Evolutionary conservation across 2,113 vertebrate species (phyloP).

Genomic region (Bufo bufo): DNA sequence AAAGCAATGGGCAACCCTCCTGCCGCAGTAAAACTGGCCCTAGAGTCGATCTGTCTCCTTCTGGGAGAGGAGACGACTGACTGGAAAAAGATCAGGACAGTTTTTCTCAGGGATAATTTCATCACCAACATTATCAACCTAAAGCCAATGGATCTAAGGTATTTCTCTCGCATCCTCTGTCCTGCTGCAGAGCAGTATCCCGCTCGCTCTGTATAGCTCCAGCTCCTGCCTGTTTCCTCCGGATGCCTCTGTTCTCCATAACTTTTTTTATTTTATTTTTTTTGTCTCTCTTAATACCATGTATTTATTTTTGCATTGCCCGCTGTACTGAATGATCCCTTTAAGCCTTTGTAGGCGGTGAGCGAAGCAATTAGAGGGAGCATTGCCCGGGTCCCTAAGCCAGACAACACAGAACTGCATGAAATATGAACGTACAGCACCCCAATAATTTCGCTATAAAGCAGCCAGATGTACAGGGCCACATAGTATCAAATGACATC

Average conservation of each 20-base stretch:
- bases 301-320: background rate
- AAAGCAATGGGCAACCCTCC: conserved; percentile 99
- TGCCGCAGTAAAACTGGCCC: conserved; percentile 91
- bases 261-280: background rate
- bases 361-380: too few relatives aligned
- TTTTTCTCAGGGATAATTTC: conserved; percentile 99
- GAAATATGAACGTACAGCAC: too few relatives aligned
- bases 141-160: conserved; percentile 98
- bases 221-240: background rate
- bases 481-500: too few relatives aligned
- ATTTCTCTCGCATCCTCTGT: conserved; percentile 59
- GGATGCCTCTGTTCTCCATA: background rate
- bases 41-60: conserved; percentile 97
- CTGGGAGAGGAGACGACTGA: conserved; percentile 96
- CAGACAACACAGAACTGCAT: too few relatives aligned
- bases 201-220: background rate
- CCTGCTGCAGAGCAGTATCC: background rate
- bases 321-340: background rate
- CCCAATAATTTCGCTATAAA: too few relatives aligned
- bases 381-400: too few relatives aligned
- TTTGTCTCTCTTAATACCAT: background rate
- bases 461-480: too few relatives aligned
- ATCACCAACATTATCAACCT: conserved; percentile 99
- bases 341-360: too few relatives aligned
- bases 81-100: conserved; percentile 98